These are phyloP conservation scores for Ptyas mucosa DNA, from an alignment of 2,113 vertebrate genomes.

Conservation along the genomic window DNA sequence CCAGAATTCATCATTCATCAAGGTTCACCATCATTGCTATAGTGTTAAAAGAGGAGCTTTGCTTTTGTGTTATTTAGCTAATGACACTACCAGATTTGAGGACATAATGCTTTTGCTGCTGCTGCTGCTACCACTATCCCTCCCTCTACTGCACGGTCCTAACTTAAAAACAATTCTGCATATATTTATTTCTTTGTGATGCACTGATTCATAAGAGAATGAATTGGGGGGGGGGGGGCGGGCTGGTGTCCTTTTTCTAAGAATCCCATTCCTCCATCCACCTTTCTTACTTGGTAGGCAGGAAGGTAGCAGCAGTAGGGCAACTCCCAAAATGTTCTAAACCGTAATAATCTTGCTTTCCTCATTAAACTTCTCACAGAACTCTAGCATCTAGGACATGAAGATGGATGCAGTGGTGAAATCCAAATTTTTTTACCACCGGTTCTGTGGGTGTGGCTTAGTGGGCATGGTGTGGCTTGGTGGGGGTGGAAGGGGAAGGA, in stretches of 20 bases:
- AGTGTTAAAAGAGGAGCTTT: background rate
- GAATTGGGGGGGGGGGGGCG: background rate
- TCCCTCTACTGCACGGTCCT: background rate
- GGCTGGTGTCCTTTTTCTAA: background rate
- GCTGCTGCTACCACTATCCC: background rate
- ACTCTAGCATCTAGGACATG: background rate
- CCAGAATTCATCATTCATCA: background rate
- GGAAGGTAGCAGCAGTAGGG: background rate
- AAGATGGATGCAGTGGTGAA: too few species aligned
- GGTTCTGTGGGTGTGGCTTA: too few species aligned
- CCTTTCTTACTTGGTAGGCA: background rate
- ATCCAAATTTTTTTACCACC: too few species aligned
- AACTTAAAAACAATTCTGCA: background rate
- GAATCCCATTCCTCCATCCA: background rate
- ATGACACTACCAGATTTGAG: background rate
- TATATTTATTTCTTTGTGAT: background rate
- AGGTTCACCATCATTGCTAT: background rate
- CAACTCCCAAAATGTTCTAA: background rate
- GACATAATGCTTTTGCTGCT: background rate
- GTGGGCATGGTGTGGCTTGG: too few species aligned
- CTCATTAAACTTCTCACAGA: background rate
- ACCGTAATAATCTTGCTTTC: background rate
- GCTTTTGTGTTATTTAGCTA: background rate
- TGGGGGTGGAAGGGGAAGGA: too few species aligned
- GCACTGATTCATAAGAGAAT: background rate